These are phyloP conservation scores for Rhinogobio ventralis DNA, from an alignment of 2,797 vertebrate genomes.

Conservation along the genomic window DNA sequence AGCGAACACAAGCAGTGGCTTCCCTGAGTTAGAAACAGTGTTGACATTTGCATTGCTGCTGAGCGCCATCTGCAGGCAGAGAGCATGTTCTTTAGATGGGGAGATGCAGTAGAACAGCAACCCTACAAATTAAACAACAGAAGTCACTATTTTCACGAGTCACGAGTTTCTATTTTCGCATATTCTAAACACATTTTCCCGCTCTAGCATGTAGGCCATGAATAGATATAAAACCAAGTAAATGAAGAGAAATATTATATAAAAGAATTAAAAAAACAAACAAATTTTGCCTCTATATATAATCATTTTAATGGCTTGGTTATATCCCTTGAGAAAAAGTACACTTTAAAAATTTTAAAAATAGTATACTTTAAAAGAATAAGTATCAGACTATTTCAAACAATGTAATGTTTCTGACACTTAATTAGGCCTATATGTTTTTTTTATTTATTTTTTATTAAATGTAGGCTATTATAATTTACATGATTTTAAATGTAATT, in stretches of 20 bases:
- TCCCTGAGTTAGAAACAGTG: slow-evolving; percentile 73
- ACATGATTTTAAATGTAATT: not conserved
- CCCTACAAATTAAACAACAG: slow-evolving; percentile 66
- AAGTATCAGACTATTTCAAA: not conserved
- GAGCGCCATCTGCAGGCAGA: slow-evolving; percentile 77
- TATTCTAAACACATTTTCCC: not conserved
- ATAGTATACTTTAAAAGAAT: not conserved
- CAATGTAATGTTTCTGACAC: not conserved
- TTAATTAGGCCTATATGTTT: no score
- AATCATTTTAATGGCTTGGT: not conserved
- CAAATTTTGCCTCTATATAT: not conserved
- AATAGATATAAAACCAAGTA: not conserved
- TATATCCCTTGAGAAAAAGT: not conserved
- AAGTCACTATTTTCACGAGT: no score
- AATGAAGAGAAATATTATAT: not conserved
- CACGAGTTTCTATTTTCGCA: not conserved
- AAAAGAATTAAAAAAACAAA: not conserved
- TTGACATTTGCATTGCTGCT: slow-evolving; percentile 81
- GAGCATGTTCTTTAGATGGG: slow-evolving; percentile 79
- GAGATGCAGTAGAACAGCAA: slow-evolving; percentile 84
- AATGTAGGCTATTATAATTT: not conserved
- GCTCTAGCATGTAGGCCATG: not conserved
- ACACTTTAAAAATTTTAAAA: not conserved
- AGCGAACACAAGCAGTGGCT: slow-evolving; percentile 79
- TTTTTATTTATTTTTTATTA: not conserved